A percentile compares a stretch with the other conserved stretches of the same genome.
Conservation (phyloP, 2,888 invertebrate genomes). For the Amphipyra tragopoginis region DNA sequence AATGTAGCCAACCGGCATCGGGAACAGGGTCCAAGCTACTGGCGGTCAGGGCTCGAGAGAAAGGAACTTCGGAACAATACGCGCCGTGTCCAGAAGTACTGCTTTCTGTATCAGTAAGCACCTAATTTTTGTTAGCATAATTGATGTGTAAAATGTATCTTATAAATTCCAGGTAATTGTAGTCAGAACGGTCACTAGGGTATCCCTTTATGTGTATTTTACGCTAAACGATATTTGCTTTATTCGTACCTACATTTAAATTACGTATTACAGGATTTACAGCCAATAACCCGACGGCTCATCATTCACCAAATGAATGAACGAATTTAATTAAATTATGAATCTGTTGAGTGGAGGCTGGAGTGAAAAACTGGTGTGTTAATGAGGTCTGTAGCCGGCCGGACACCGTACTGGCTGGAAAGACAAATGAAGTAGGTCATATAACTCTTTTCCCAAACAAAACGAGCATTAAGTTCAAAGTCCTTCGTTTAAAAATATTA, state of each 20-base stretch:
- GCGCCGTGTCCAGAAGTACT: no score
- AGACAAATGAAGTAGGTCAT: slow-evolving; percentile 53
- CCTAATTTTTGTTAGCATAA: no score
- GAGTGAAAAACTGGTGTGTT: slow-evolving; percentile 49
- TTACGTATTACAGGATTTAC: slow-evolving; percentile 21
- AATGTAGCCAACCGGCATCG: no score
- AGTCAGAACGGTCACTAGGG: not conserved
- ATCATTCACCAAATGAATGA: slow-evolving; percentile 39
- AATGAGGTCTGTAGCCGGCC: slow-evolving; percentile 43
- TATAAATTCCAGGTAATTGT: not conserved
- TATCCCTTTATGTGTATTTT: not conserved
- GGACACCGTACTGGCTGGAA: slow-evolving; percentile 42
- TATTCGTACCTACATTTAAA: not conserved
- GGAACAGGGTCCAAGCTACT: no score
- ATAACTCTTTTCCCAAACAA: slow-evolving; percentile 42
- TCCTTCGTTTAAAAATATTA: slow-evolving; percentile 45
- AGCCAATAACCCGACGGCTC: slow-evolving; percentile 21
- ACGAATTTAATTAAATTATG: slow-evolving; percentile 50
- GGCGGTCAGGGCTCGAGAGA: no score
- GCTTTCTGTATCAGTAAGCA: no score
- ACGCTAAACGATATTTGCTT: slow-evolving; percentile 6
- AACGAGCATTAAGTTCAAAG: slow-evolving; percentile 41
- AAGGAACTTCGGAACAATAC: no score
- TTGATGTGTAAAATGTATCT: no score
- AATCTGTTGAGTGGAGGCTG: slow-evolving; percentile 43